Evolutionary conservation across 2,797 vertebrate genomes (phyloP).

Genomic region (Sternotherus odoratus): DNA sequence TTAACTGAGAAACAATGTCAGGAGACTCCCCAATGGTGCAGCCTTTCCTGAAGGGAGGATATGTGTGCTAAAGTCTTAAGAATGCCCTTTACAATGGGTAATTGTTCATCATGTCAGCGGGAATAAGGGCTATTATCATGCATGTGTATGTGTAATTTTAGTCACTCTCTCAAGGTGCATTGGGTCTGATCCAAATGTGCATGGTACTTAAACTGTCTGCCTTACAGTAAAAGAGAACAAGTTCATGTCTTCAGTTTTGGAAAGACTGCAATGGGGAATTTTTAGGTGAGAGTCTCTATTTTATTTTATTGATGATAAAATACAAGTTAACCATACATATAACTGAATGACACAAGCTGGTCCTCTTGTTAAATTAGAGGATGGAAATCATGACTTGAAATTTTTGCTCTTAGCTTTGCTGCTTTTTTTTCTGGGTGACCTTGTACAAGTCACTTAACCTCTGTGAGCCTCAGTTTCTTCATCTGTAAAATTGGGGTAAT

Average conservation of each 20-base stretch:
- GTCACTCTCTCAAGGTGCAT: not conserved
- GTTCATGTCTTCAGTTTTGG: not conserved
- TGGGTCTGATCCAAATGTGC: not conserved
- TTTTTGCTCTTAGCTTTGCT: not conserved
- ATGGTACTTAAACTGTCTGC: not conserved
- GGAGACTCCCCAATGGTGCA: not conserved
- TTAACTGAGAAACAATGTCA: not conserved
- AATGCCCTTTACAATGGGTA: not conserved
- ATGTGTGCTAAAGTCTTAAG: not conserved
- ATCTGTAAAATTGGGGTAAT: not conserved
- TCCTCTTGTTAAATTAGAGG: not conserved
- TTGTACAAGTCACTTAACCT: not conserved
- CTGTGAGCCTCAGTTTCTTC: slow-evolving; percentile 13
- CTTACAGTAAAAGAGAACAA: slow-evolving; percentile 3
- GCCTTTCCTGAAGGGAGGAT: not conserved
- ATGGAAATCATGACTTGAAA: not conserved
- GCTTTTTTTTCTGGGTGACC: not conserved
- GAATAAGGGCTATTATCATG: not conserved
- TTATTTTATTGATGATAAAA: slow-evolving; percentile 9
- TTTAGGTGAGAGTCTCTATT: not conserved
- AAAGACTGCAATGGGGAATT: not conserved
- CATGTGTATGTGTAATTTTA: not conserved
- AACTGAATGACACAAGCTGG: not conserved
- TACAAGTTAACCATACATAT: not conserved
- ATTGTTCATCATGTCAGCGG: not conserved